phyloP scores from a whole-genome alignment of 2,797 vertebrate species.

The Channa striata region DNA sequence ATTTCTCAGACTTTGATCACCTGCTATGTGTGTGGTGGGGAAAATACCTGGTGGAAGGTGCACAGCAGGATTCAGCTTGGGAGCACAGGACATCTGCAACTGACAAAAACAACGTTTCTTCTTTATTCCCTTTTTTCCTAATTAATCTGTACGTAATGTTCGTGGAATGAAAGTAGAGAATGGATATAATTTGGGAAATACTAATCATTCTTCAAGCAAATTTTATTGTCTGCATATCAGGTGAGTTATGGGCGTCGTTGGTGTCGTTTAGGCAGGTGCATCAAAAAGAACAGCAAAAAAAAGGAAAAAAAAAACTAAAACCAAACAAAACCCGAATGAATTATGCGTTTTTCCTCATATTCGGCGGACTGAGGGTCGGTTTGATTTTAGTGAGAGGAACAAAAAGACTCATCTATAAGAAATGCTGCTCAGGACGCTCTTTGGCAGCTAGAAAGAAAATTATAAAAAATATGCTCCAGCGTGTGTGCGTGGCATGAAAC shows the following conservation, averaged over 20 bases:
- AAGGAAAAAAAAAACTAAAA: too few relatives aligned
- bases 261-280: slow-evolving; percentile 21
- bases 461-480: not conserved
- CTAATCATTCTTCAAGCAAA: slow-evolving; percentile 96
- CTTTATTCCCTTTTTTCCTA: not conserved
- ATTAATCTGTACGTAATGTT: slow-evolving; percentile 87
- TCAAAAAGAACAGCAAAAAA: not conserved
- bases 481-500: not conserved
- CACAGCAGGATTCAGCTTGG: slow-evolving; percentile 86
- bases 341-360: slow-evolving; percentile 3
- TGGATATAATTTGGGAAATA: slow-evolving; percentile 99
- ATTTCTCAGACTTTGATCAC: slow-evolving; percentile 68
- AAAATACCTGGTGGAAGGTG: slow-evolving; percentile 89
- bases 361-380: not conserved
- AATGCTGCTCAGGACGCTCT: not conserved
- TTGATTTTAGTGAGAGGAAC: not conserved
- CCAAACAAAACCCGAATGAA: not conserved
- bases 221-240: slow-evolving; percentile 96
- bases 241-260: slow-evolving; percentile 82
- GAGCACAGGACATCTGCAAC: slow-evolving; percentile 87
- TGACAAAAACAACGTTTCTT: slow-evolving; percentile 76
- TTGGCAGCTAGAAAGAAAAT: not conserved
- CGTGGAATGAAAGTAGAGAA: slow-evolving; percentile 96
- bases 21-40: slow-evolving; percentile 92
- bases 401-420: not conserved